Evolutionary conservation across 2,113 vertebrate genomes (phyloP), one percentile per base, ranked within the genome.

Genomic region (Epinephelus lanceolatus): DNA sequence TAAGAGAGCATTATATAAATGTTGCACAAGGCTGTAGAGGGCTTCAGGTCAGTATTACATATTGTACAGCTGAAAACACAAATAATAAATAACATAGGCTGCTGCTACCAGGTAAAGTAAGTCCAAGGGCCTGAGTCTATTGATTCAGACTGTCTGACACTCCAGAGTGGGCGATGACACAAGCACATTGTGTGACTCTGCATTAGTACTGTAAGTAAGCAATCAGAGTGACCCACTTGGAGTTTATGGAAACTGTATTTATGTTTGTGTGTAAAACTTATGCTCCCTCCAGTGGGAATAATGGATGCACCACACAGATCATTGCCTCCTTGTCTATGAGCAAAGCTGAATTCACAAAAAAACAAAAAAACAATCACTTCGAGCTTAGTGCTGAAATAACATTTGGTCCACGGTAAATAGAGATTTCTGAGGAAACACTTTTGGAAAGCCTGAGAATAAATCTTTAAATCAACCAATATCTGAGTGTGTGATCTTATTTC

Each of bases 191-290:
- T 18, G 5, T 67, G 42, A 14, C 23, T 27, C 5, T 13, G 15
- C 25, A 4, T 17, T 15, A 12, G 71, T 2, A 6, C 57, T 55
- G 37, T 65, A n/a, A 53, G 25, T 62, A 63, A 69, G 17, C 17
- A 74, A 37, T 71, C 80, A 65, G 10, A 37, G 23, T 14, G 45
- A 62, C 42, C 21, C 62, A 49, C 10, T 47, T 47, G 42, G 30
- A 49, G 45, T 47, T 45, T 51, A 4, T 45, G 13, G 30, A 47
- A 60, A n/a, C 49, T 74, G 19, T 49, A 45, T 77, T 68, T 18
- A 30, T 51, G 33, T 45, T 57, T 40, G n/a, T 52, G 23, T 37
- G 3, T 74, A 72, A 23, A 83, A 60, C 59, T 63, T 4, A 23
- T 51, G 55, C 55, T 57, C 14, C n/a, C 42, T 76, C 33, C 40